Percentiles rank a stretch among this genome's conserved stretches.
Evolutionary conservation across 2,888 invertebrate genomes (phyloP).

Genomic region (Anaspis maculata): DNA sequence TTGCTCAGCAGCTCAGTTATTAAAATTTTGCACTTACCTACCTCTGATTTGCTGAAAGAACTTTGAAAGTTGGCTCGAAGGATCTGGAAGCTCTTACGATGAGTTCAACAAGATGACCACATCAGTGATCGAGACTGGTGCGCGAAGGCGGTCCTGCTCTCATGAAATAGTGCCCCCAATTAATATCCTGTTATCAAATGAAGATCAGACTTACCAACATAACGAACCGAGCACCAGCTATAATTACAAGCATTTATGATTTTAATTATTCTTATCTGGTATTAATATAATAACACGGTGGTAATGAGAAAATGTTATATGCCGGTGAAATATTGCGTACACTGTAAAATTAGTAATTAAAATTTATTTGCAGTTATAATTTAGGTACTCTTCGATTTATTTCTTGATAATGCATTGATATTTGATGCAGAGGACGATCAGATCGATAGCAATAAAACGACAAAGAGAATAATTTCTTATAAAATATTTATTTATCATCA

Average conservation of each 20-base stretch:
- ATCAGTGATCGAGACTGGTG: too few species aligned
- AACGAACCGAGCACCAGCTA: constrained; percentile 29
- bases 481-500: constrained; percentile 24
- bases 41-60: too few species aligned
- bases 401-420: constrained; percentile 7
- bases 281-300: constrained; percentile 38
- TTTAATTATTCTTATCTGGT: constrained; percentile 41
- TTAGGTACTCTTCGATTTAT: too few species aligned
- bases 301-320: constrained; percentile 34
- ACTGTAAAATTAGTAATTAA: constrained; percentile 22
- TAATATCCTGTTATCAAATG: constrained; percentile 36
- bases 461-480: too few species aligned
- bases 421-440: constrained; percentile 5
- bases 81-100: too few species aligned
- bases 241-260: constrained; percentile 40
- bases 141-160: too few species aligned
- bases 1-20: too few species aligned
- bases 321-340: constrained; percentile 22
- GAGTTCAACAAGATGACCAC: too few species aligned
- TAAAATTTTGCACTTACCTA: too few species aligned
- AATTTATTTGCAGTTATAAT: constrained; percentile 20
- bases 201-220: constrained; percentile 32
- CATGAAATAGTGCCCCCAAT: constrained; percentile 34
- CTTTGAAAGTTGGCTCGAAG: too few species aligned
- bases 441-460: not conserved